Percentiles rank a stretch among this genome's conserved stretches.
These are phyloP conservation scores for Melanchra persicariae DNA, from an alignment of 2,888 invertebrate species.

Conservation along the genomic window DNA sequence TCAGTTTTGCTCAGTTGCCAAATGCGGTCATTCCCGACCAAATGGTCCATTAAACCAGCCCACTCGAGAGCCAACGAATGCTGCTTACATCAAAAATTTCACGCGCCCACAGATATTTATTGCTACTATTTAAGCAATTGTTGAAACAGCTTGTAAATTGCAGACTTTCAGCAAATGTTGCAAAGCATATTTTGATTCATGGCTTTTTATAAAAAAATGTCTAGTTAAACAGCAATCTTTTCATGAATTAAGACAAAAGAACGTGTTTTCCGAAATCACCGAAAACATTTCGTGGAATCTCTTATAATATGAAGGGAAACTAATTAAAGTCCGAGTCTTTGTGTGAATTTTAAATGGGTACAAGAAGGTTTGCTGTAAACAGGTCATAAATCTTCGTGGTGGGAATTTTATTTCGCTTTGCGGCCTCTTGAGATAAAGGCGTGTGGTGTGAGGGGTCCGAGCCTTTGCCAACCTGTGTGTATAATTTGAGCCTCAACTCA, in stretches of 20 bases:
- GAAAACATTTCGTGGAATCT: conserved; percentile 37
- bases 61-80: conserved; percentile 61
- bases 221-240: conserved; percentile 4
- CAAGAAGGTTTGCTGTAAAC: conserved; percentile 65
- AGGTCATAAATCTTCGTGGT: conserved; percentile 67
- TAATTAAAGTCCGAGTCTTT: conserved; percentile 74
- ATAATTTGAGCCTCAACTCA: conserved; percentile 64
- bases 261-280: not conserved
- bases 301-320: conserved; percentile 61
- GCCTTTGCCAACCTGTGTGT: conserved; percentile 31
- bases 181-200: conserved; percentile 25
- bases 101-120: conserved; percentile 54
- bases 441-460: conserved; percentile 37
- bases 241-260: conserved; percentile 2
- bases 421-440: conserved; percentile 51
- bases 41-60: conserved; percentile 68
- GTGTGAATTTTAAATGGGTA: conserved; percentile 73
- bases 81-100: conserved; percentile 63
- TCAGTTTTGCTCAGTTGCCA: conserved; percentile 61
- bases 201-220: conserved; percentile 6
- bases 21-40: conserved; percentile 61
- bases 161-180: conserved; percentile 37
- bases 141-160: conserved; percentile 39
- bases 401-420: conserved; percentile 55
- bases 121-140: conserved; percentile 53